These are phyloP conservation scores for Peucedramus taeniatus DNA, from an alignment of 2,113 vertebrate genomes.

Conservation along the genomic window DNA sequence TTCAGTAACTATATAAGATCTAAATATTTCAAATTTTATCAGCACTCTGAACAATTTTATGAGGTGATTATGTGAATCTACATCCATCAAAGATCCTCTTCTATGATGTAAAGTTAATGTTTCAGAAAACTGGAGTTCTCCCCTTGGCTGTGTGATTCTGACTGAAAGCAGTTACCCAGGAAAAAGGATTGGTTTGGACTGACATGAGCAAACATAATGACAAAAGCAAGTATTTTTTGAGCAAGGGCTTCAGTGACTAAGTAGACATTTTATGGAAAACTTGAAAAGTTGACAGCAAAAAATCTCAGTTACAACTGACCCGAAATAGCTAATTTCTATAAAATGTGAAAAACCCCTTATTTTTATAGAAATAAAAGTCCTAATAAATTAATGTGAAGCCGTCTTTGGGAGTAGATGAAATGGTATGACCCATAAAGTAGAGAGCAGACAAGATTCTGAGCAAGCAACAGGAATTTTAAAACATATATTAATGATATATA, in stretches of 20 bases:
- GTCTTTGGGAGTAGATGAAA: not conserved
- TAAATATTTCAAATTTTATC: constrained; percentile 5
- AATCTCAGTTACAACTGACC: not conserved
- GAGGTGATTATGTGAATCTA: not conserved
- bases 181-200: not conserved
- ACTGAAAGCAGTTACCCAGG: not conserved
- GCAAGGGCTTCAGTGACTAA: not conserved
- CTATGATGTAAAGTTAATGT: not conserved
- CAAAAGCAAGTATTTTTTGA: not conserved
- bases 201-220: not conserved
- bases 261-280: not conserved
- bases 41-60: not conserved
- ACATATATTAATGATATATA: not conserved
- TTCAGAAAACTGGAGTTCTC: not conserved
- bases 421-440: not conserved
- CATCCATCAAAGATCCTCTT: not conserved
- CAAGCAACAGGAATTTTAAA: not conserved
- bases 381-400: not conserved
- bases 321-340: not conserved
- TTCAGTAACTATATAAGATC: not conserved
- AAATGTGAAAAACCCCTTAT: fast-evolving
- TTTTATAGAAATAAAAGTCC: not conserved
- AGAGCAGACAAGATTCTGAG: not conserved
- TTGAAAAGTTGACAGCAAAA: not conserved
- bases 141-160: not conserved